Evolutionary conservation across 23 tunicate species (phyloP).

Genomic region (Botrylloides violaceus): DNA sequence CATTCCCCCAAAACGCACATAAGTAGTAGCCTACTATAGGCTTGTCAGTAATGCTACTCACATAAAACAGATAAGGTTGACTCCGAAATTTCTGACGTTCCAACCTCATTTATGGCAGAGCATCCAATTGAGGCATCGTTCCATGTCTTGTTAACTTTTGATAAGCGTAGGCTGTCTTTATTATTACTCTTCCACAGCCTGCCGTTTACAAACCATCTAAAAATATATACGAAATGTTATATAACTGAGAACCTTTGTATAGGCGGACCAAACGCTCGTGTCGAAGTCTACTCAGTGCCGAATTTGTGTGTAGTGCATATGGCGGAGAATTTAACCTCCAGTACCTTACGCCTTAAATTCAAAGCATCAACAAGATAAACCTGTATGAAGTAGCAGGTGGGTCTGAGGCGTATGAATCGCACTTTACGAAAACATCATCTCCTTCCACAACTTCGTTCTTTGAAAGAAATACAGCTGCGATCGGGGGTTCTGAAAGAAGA

Average conservation of each 20-base stretch:
- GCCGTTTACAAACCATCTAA: constrained; percentile 65
- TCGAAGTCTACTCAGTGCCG: too few species aligned
- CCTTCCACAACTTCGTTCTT: constrained; percentile 24
- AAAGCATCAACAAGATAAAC: too few species aligned
- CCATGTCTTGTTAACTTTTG: constrained; percentile 35
- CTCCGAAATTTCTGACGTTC: constrained; percentile 35
- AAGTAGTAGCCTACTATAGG: too few species aligned
- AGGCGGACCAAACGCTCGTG: too few species aligned
- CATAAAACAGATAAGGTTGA: constrained; percentile 42
- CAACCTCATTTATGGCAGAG: constrained; percentile 58
- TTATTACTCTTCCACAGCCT: constrained; percentile 9
- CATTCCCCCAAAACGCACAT: too few species aligned
- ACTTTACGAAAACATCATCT: constrained; percentile 31
- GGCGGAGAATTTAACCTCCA: too few species aligned
- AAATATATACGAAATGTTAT: too few species aligned
- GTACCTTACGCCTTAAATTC: too few species aligned
- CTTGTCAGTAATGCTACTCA: constrained; percentile 36
- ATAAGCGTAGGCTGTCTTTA: constrained; percentile 16
- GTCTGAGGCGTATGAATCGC: constrained; percentile 32
- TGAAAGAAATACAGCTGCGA: constrained; percentile 32
- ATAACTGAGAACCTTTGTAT: too few species aligned
- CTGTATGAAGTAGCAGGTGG: constrained; percentile 65
- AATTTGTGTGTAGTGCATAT: too few species aligned
- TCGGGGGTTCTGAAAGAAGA: constrained; percentile 65
- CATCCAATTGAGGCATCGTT: constrained; percentile 38